Evolutionary conservation across 2,888 invertebrate species (phyloP).

Genomic region (Rotaria sp.): DNA sequence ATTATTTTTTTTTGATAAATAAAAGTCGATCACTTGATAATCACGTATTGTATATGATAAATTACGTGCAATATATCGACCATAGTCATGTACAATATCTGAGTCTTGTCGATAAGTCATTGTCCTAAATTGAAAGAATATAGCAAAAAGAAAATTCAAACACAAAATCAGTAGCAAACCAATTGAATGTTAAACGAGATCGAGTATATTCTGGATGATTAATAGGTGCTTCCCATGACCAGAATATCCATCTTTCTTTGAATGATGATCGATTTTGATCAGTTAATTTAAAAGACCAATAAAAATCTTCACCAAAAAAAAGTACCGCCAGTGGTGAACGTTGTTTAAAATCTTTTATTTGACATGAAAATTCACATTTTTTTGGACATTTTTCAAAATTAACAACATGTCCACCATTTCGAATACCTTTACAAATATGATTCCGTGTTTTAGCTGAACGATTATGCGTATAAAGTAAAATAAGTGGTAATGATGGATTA

Average conservation of each 20-base stretch:
- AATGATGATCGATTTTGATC: background rate
- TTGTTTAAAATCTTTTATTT: background rate
- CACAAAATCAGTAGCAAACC: background rate
- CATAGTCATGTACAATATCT: slow-evolving; percentile 1
- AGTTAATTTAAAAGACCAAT: background rate
- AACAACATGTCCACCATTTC: background rate
- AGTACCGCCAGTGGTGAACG: slow-evolving; percentile 13
- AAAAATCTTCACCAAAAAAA: slow-evolving; percentile 22
- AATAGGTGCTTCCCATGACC: slow-evolving; percentile 20
- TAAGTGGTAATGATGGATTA: background rate
- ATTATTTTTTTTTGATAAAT: background rate
- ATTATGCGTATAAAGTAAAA: slow-evolving; percentile 17
- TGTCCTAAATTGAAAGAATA: background rate
- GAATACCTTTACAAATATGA: background rate
- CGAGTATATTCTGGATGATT: slow-evolving; percentile 6
- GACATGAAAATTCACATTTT: slow-evolving; percentile 24
- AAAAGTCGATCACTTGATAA: background rate
- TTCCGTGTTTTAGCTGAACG: background rate
- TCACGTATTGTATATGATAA: background rate
- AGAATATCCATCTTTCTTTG: background rate
- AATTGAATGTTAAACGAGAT: background rate
- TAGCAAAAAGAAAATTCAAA: background rate
- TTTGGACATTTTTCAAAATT: background rate
- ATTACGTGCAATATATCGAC: background rate
- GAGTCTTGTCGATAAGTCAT: slow-evolving; percentile 20